A percentile compares a stretch with the other conserved stretches of the same genome.
phyloP scores from a whole-genome alignment of 2,888 invertebrate species.

The Fragum fragum region DNA sequence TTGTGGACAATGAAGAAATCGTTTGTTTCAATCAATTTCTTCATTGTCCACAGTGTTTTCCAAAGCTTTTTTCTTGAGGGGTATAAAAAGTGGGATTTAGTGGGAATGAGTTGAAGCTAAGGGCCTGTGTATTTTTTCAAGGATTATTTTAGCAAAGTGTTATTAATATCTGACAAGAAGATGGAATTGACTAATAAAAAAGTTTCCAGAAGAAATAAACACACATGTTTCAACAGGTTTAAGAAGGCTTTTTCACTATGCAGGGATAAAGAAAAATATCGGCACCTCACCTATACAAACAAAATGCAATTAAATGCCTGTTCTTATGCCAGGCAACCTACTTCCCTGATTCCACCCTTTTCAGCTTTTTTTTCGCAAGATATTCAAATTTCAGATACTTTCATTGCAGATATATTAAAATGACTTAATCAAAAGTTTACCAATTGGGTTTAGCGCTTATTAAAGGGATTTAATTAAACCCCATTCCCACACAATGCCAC shows the following conservation, averaged over 20 bases:
- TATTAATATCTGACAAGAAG: conserved; percentile 40
- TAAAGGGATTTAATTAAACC: too few species aligned
- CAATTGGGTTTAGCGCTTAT: too few species aligned
- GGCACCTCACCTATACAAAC: conserved; percentile 54
- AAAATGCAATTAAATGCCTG: conserved; percentile 54
- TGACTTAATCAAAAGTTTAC: too few species aligned
- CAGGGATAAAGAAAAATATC: conserved; percentile 33
- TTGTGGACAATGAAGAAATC: too few species aligned
- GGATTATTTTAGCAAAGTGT: background rate
- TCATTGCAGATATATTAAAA: too few species aligned
- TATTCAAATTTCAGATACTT: too few species aligned
- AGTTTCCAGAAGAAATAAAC: conserved; percentile 61
- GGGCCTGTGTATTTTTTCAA: background rate
- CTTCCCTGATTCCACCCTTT: conserved; percentile 12
- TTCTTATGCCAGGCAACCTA: conserved; percentile 37
- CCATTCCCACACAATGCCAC: too few species aligned
- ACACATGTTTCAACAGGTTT: conserved; percentile 52
- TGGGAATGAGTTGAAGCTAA: too few species aligned
- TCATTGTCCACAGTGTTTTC: too few species aligned
- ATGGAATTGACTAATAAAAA: conserved; percentile 35
- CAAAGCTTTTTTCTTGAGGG: too few species aligned
- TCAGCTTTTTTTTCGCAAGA: background rate
- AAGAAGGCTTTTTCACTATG: conserved; percentile 11
- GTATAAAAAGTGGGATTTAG: too few species aligned
- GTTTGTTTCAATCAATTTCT: too few species aligned